phyloP scores from a whole-genome alignment of 2,888 invertebrate species.

The Drosophila robusta region DNA sequence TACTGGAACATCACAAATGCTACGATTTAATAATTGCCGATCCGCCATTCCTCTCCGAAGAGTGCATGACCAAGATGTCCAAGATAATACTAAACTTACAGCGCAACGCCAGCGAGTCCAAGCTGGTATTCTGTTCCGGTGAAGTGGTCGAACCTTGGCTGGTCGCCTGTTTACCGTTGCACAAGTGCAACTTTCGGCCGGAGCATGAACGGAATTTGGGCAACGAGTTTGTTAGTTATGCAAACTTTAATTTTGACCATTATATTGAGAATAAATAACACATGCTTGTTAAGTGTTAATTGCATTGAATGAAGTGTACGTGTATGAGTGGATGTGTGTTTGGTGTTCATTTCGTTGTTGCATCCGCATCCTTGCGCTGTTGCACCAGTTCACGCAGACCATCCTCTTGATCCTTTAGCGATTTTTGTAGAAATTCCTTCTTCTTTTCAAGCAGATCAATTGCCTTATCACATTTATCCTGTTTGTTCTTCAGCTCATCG shows the following conservation, averaged over 20 bases:
- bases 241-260: conserved; percentile 92
- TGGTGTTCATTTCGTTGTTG: conserved; percentile 51
- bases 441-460: conserved; percentile 90
- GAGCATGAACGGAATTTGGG: conserved; percentile 95
- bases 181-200: conserved; percentile 90
- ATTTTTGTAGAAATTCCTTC: conserved; percentile 90
- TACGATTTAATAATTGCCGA: conserved; percentile 96
- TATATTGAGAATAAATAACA: conserved; percentile 75
- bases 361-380: conserved; percentile 87
- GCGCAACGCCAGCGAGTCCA: conserved; percentile 84
- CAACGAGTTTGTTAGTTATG: conserved; percentile 96
- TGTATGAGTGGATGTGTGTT: background rate
- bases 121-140: conserved; percentile 91
- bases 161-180: conserved; percentile 87
- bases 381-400: conserved; percentile 92
- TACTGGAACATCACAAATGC: conserved; percentile 83
- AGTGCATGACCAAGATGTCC: conserved; percentile 94
- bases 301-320: conserved; percentile 13
- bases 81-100: conserved; percentile 91
- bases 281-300: conserved; percentile 12
- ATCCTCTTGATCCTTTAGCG: conserved; percentile 92
- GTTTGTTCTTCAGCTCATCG: conserved; percentile 87
- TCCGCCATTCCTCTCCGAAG: conserved; percentile 97
- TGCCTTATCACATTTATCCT: conserved; percentile 88
- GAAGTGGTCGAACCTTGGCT: conserved; percentile 91